These are phyloP conservation scores for Rhodophaea formosa DNA, from an alignment of 2,888 invertebrate genomes.

Conservation along the genomic window DNA sequence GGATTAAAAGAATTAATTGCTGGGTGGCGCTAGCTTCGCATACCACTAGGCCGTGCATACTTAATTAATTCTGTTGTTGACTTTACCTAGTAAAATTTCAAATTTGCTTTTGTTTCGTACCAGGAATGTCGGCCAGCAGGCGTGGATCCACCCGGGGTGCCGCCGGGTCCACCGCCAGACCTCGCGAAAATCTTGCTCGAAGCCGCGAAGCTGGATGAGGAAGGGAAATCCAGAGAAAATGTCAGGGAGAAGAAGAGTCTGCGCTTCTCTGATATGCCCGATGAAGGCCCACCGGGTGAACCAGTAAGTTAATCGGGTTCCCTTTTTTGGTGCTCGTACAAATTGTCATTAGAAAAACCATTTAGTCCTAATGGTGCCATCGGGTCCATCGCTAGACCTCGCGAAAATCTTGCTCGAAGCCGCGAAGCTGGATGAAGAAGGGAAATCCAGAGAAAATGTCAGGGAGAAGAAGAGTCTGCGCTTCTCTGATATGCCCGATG, in stretches of 20 bases:
- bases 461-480: constrained; percentile 81
- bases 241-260: constrained; percentile 78
- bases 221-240: constrained; percentile 11
- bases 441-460: constrained; percentile 12
- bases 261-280: constrained; percentile 83
- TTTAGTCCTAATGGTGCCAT: too few species aligned
- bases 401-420: constrained; percentile 71
- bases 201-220: constrained; percentile 31
- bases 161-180: constrained; percentile 91
- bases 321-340: too few species aligned
- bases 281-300: constrained; percentile 75
- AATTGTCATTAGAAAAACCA: too few species aligned
- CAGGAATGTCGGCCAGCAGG: constrained; percentile 45
- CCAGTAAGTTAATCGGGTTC: constrained; percentile 54
- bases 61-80: too few species aligned
- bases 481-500: constrained; percentile 82
- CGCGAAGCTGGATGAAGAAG: constrained; percentile 32
- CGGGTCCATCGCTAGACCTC: constrained; percentile 90
- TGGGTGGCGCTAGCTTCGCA: too few species aligned
- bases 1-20: too few species aligned
- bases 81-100: too few species aligned
- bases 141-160: constrained; percentile 90
- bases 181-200: constrained; percentile 79
- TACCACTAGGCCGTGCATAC: too few species aligned
- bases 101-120: too few species aligned